These are phyloP conservation scores for Myotis findleyi DNA, from an alignment of 2,797 vertebrate species.

Conservation along the genomic window DNA sequence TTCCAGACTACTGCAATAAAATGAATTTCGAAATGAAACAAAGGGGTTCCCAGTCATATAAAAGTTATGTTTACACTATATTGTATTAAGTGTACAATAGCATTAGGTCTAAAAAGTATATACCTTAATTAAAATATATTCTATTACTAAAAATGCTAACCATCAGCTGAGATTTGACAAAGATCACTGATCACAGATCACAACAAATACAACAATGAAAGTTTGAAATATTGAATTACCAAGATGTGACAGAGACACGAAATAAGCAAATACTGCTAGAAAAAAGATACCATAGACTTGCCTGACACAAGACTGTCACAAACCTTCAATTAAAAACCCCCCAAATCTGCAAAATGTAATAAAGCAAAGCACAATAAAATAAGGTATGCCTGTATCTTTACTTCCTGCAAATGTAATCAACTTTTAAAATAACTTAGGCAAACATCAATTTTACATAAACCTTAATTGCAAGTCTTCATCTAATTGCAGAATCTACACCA, in stretches of 20 bases:
- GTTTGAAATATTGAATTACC: neutral
- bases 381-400: constrained; percentile 27
- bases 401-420: constrained; percentile 78
- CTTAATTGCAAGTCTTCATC: constrained; percentile 60
- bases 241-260: neutral
- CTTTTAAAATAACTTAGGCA: constrained; percentile 65
- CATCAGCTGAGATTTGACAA: neutral
- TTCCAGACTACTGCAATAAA: neutral
- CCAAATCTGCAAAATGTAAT: neutral
- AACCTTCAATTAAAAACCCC: neutral
- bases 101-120: neutral
- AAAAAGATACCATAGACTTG: neutral
- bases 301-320: neutral
- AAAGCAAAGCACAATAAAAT: neutral
- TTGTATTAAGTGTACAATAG: neutral
- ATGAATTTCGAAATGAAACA: neutral
- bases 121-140: neutral
- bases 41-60: neutral
- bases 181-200: neutral
- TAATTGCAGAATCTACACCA: constrained; percentile 54
- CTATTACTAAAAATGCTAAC: neutral
- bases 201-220: neutral
- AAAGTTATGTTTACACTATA: neutral
- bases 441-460: constrained; percentile 68
- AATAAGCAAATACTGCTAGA: neutral